phyloP scores from a whole-genome alignment of 1,140 invertebrate species.

The Pseudoatta argentina region DNA sequence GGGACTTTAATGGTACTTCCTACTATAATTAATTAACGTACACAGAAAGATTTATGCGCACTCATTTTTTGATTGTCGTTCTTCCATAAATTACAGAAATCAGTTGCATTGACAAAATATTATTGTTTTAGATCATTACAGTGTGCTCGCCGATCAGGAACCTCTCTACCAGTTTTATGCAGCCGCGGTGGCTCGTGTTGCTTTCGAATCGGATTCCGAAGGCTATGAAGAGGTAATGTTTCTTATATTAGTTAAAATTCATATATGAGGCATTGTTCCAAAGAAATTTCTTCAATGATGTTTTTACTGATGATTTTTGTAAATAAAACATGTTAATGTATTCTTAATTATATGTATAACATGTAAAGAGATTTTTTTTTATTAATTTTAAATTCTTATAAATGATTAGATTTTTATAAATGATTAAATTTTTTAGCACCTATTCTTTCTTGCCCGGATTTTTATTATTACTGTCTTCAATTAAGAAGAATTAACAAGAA shows the following conservation, averaged over 20 bases:
- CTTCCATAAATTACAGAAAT: not conserved
- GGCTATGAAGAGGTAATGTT: constrained; percentile 91
- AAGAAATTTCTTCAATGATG: not conserved
- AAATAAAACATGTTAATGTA: not conserved
- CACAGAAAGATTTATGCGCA: too few relatives aligned
- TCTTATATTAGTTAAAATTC: constrained; percentile 91
- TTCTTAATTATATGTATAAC: not conserved
- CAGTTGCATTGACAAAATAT: not conserved
- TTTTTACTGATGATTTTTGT: not conserved
- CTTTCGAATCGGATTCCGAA: constrained; percentile 91
- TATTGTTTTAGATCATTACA: constrained; percentile 80
- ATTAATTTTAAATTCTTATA: not conserved
- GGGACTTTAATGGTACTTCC: constrained; percentile 46
- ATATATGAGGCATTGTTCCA: constrained; percentile 66
- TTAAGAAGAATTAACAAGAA: too few relatives aligned
- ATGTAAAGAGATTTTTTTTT: not conserved
- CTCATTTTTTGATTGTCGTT: not conserved
- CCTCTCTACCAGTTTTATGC: constrained; percentile 97
- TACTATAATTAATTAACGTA: constrained; percentile 30
- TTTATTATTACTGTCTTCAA: too few relatives aligned
- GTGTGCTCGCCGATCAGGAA: constrained; percentile 89
- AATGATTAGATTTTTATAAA: too few relatives aligned
- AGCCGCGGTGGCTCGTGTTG: constrained; percentile 90
- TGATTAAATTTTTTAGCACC: too few relatives aligned
- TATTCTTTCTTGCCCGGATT: too few relatives aligned